Base-by-base conservation (phyloP, 2,113 vertebrate species). In the Pangasianodon hypophthalmus region DNA sequence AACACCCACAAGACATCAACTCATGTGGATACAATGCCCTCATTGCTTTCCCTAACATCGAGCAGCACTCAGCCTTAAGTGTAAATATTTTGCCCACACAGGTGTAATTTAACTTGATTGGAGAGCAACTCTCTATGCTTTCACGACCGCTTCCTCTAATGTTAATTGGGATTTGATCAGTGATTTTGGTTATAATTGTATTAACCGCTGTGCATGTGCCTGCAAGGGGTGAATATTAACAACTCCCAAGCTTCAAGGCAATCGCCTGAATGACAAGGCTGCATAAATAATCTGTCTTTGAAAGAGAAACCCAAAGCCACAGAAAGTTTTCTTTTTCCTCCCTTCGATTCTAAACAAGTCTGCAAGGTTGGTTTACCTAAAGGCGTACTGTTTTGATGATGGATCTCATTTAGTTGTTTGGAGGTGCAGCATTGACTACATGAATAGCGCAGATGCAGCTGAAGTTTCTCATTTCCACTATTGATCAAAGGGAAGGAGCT, bases 361-460 rank as follows among this genome's bases (percentile, higher is more conserved):
- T 26, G 37, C 85, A 21, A 83, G 56, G 9, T 84, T 62, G 69
- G 21, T 58, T 73, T 90, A 79, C 87, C 89, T 52, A 67, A 89
- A 89, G 73, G 62, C 56, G 11, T 73, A 52, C 86, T 91, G 86
- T 92, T 93, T 91, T 89, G 87, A 90, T 92, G 92, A 89, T 90
- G 87, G 90, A 93, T 93, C 87, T 91, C 89, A 90, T 92, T 88
- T 90, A 90, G 58, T 88, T 87, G 83, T 91, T 88, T n/a, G 11
- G 79, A 91, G 77, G 87, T 90, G 79, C 58, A 52, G 52, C 64
- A 60, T 73, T 77, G 91, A 52, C 69, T 11, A 24, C 50, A 89
- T 90, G 89, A 92, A 90, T 93, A 90, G 92, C 81, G 29, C 93
- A 94, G 91, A 88, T 85, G 91, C 84, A 87, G 50, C 86, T 89